phyloP scores from a whole-genome alignment of 2,888 invertebrate species.

The Hofmannophila pseudospretella region DNA sequence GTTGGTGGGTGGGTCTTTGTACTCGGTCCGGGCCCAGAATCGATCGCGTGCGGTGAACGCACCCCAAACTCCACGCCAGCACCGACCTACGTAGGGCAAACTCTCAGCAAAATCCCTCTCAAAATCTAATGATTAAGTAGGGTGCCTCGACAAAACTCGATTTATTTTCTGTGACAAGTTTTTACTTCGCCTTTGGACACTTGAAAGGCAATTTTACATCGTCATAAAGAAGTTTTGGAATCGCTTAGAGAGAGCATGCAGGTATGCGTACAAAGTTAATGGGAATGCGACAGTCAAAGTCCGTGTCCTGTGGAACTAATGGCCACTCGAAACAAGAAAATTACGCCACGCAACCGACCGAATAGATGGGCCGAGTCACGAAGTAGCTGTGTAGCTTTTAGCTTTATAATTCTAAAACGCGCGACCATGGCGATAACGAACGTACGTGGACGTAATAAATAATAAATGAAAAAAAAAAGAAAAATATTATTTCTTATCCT shows the following conservation, averaged over 20 bases:
- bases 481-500: no score
- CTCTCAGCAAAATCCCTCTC: constrained; percentile 42
- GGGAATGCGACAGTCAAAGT: constrained; percentile 54
- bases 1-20: constrained; percentile 51
- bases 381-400: constrained; percentile 37
- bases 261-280: constrained; percentile 60
- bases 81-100: constrained; percentile 35
- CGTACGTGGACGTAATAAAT: constrained; percentile 12
- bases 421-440: constrained; percentile 8
- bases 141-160: constrained; percentile 23
- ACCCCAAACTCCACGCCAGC: constrained; percentile 54
- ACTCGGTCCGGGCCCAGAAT: constrained; percentile 55
- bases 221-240: constrained; percentile 33
- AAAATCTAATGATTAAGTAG: constrained; percentile 40
- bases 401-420: constrained; percentile 13
- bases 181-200: not conserved
- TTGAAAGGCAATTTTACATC: constrained; percentile 15
- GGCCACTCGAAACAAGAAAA: constrained; percentile 70
- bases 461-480: no score
- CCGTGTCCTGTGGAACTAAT: constrained; percentile 65
- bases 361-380: constrained; percentile 63
- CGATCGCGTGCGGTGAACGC: constrained; percentile 71
- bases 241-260: constrained; percentile 27
- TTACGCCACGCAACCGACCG: constrained; percentile 52
- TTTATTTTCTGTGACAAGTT: constrained; percentile 4